phyloP scores from a whole-genome alignment of 1,140 invertebrate species.

The Alviniconcha marisindica region DNA sequence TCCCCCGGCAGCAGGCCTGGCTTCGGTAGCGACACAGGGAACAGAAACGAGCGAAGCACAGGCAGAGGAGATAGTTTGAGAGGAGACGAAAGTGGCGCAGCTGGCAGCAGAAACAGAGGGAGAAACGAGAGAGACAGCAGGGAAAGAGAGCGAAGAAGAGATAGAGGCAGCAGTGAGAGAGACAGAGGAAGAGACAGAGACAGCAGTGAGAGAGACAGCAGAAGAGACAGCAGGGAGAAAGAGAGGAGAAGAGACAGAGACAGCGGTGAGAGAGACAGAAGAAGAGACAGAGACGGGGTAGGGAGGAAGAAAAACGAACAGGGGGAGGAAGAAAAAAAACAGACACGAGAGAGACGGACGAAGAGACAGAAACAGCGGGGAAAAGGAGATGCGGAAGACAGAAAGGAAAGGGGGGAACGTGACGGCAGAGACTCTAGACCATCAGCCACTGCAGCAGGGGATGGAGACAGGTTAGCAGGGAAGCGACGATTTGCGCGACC shows the following conservation, averaged over 20 bases:
- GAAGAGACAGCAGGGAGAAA: conserved; percentile 45
- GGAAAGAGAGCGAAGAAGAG: conserved; percentile 24
- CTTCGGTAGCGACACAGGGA: no score
- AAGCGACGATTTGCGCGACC: neutral
- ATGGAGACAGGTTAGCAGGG: neutral
- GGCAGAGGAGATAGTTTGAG: neutral
- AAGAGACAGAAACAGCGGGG: conserved; percentile 29
- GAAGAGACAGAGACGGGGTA: conserved; percentile 44
- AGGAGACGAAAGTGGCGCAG: no score
- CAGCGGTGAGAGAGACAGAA: conserved; percentile 49
- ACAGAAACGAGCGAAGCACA: neutral
- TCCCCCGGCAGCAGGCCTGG: conserved; percentile 10
- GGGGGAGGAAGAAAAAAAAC: neutral
- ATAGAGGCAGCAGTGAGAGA: conserved; percentile 1
- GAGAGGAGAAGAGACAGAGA: conserved; percentile 19
- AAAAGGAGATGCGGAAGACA: neutral
- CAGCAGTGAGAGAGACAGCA: conserved; percentile 49
- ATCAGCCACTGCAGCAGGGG: neutral
- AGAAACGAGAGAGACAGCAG: conserved; percentile 14
- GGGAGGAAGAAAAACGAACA: neutral
- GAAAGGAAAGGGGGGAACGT: neutral
- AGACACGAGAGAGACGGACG: conserved; percentile 50
- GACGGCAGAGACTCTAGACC: conserved; percentile 1
- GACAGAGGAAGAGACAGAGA: conserved; percentile 30
- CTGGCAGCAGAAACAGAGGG: neutral